Evolutionary conservation across 1,140 invertebrate species (phyloP), one percentile per base, ranked within the genome.

Genomic region (Sweltsa coloradensis): DNA sequence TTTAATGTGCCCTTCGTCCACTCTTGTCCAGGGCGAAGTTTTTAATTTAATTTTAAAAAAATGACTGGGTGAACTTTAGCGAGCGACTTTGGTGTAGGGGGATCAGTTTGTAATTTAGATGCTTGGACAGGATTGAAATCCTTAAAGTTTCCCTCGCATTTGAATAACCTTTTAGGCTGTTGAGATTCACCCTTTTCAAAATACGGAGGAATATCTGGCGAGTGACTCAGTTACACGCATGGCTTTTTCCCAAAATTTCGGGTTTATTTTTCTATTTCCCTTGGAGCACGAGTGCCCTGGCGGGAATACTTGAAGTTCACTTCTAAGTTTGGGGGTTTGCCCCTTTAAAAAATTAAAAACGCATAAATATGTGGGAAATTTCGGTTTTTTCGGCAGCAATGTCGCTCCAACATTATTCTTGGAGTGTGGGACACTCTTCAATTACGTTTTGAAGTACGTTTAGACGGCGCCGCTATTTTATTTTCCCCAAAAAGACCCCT

Each of bases 381-480:
- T 45, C 16, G 44, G 36, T 49, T 11, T 50, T 27, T 18, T 21
- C 31, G 18, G 40, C 41, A 39, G 29, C 47, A n/a, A 34, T 1
- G 25, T 51, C 34, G 13, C 34, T 50, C 46, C 54, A 56, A 5
- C 45, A 25, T 18, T 41, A 36, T 22, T 39, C 19, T 22, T 49
- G 34, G 18, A 47, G 16, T 22, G 47, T 16, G 18, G 49, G 44
- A 43, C 51, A 18, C 11, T 49, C 40, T 1, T 16, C 11, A 11
- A 52, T 11, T 29, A 54, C 34, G 16, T 45, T 34, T 16, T 50
- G 27, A n/a, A 54, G 7, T 55, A n/a, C n/a, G n/a, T n/a, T n/a
- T n/a, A n/a, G n/a, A n/a, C 40, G 4, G 50, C 50, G 46, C 44
- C 9, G 48, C 51, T 16, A 55, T 58, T 37, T 58, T 51, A 51